Base-by-base conservation (phyloP, 2,113 vertebrate genomes). In the Stomatorhinus ivindoensis region DNA sequence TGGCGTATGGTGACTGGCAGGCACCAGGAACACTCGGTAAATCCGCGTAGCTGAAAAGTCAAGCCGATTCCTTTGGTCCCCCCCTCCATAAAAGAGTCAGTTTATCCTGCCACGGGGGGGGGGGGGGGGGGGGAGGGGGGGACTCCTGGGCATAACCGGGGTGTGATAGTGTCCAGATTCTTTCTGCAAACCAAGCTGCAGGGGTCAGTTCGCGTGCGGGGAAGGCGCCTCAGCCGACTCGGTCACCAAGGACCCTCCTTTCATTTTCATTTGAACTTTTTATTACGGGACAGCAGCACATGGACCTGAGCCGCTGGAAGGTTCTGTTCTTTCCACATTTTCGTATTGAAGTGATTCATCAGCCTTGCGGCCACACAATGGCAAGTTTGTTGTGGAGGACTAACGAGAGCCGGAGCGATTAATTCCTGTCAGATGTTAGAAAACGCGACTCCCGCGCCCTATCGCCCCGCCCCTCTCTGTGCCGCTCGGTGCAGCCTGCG, bases 241-340 rank as follows among this genome's bases (percentile, higher is more conserved):
- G 61, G 86, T 39, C 86, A 87, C 27, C 46, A 58, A 88, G 24
- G 44, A 88, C 50, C 85, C 85, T 27, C 27, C 85, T 55, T 51
- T 87, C 24, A 87, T 87, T 87, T 87, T 87, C 50, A 87, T 87
- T 87, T 87, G 27, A 87, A 87, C 48, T 87, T 87, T 87, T 50
- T 80, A 53, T 82, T 88, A 69, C 17, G 21, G 55, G 48, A 31
- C 35, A 65, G 87, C 48, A 65, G 31, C 55, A 42, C 87, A 61
- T 61, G 55, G 87, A 58, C 35, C 53, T 87, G 21, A 44, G 87
- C 87, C 42, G 39, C 87, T 65, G 51, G 87, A 87, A 65, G 87
- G 31, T 53, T 87, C 50, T 65, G 53, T 44, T 39, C 55, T 44
- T 65, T 84, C 76, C 88, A 42, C 31, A 48, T 53, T 83, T 73